Conservation (phyloP, 2,797 vertebrate genomes). For the Diglossa cyanea region DNA sequence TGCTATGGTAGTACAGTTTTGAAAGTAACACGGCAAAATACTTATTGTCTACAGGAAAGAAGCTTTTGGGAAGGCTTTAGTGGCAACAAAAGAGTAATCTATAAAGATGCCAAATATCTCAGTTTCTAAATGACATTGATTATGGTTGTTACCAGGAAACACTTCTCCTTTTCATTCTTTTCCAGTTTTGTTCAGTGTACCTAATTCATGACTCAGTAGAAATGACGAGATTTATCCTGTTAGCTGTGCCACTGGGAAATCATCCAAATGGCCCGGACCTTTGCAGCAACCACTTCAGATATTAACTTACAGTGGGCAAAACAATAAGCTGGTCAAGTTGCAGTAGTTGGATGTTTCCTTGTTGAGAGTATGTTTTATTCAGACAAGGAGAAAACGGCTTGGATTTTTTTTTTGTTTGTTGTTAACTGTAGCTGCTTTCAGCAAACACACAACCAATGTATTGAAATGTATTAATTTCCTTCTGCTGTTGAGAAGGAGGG, state of each 20-base stretch:
- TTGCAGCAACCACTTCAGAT: conserved; percentile 60
- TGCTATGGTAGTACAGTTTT: neutral
- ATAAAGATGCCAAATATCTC: conserved; percentile 10
- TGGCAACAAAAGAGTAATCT: neutral
- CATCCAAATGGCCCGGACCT: conserved; percentile 51
- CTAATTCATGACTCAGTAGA: conserved; percentile 64
- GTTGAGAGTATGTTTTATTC: conserved; percentile 29
- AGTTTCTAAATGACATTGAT: conserved; percentile 5
- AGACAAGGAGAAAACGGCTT: neutral
- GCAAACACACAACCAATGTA: neutral
- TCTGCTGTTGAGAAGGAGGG: neutral
- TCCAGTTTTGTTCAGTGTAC: conserved; percentile 32
- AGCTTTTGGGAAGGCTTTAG: neutral
- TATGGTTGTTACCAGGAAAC: conserved; percentile 45
- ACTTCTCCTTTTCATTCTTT: conserved; percentile 52
- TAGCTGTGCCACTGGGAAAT: conserved; percentile 60
- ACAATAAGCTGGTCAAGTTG: conserved; percentile 58
- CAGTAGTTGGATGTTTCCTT: conserved; percentile 35
- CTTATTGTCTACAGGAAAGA: neutral
- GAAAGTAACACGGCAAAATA: neutral
- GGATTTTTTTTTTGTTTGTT: neutral
- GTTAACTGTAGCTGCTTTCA: neutral
- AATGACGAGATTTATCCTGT: conserved; percentile 59
- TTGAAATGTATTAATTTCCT: neutral
- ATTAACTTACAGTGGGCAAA: conserved; percentile 62